phyloP scores from a whole-genome alignment of 1,140 invertebrate genomes.

The Eubasilissa regina region DNA sequence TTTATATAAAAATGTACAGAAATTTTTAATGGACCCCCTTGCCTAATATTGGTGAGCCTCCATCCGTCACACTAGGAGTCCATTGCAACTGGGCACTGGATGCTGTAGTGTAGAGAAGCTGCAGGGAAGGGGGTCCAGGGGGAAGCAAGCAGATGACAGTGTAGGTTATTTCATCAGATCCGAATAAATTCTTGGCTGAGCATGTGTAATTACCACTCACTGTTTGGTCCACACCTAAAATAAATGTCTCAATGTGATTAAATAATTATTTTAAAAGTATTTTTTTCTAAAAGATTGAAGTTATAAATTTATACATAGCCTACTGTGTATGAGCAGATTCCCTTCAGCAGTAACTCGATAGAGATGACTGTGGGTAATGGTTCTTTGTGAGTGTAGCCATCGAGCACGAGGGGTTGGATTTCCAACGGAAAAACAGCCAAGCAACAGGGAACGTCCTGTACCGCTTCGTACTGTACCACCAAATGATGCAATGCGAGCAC shows the following conservation, averaged over 20 bases:
- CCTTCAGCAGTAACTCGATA: conserved; percentile 76
- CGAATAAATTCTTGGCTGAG: conserved; percentile 81
- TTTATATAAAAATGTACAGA: background rate
- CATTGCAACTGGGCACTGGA: conserved; percentile 74
- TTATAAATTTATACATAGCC: background rate
- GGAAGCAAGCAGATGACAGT: conserved; percentile 80
- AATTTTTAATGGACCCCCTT: conserved; percentile 37
- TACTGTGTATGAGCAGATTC: conserved; percentile 76
- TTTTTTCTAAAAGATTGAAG: too few relatives aligned
- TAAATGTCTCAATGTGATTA: background rate
- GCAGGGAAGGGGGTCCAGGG: conserved; percentile 77
- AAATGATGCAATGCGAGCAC: conserved; percentile 78
- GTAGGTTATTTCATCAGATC: conserved; percentile 83
- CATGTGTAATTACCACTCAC: conserved; percentile 86
- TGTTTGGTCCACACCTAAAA: conserved; percentile 69
- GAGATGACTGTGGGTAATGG: conserved; percentile 75
- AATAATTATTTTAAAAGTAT: too few relatives aligned
- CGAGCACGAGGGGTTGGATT: conserved; percentile 77
- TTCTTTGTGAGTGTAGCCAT: conserved; percentile 75
- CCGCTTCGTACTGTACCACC: conserved; percentile 75
- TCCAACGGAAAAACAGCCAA: conserved; percentile 76
- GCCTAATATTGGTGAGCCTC: conserved; percentile 76
- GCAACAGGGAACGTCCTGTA: conserved; percentile 73
- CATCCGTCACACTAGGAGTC: conserved; percentile 71
- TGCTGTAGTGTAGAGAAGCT: conserved; percentile 74